Evolutionary conservation across 64 coral and sea anemone genomes (phyloP).

Genomic region (Acropora yongei): DNA sequence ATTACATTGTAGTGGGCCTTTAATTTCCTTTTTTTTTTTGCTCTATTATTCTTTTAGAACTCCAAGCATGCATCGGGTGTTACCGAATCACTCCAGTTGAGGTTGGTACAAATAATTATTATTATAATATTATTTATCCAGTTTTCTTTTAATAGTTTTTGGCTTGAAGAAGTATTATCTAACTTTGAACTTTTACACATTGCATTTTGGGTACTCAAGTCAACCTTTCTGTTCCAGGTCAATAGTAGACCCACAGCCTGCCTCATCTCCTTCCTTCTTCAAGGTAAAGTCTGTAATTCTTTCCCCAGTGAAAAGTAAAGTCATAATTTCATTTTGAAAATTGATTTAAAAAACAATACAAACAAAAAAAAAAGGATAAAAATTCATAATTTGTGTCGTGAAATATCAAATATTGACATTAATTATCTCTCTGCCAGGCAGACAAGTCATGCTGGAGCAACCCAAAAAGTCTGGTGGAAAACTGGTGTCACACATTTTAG

Average conservation of each 20-base stretch:
- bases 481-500: conserved; percentile 89
- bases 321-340: no score
- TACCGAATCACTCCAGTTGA: conserved; percentile 95
- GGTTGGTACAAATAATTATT: conserved; percentile 42
- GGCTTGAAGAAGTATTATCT: neutral
- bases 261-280: conserved; percentile 91
- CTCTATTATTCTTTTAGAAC: conserved; percentile 50
- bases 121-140: neutral
- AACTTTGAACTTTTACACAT: neutral
- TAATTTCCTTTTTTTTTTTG: no score
- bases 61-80: conserved; percentile 86
- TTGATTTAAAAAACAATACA: no score
- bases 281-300: conserved; percentile 60
- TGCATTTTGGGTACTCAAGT: neutral
- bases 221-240: conserved; percentile 49
- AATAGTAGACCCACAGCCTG: conserved; percentile 97
- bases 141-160: neutral
- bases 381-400: no score
- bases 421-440: conserved; percentile 50
- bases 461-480: conserved; percentile 93
- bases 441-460: conserved; percentile 95
- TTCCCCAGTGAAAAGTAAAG: neutral
- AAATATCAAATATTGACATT: no score
- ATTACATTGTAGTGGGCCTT: no score
- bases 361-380: no score